Percentiles rank a stretch among this genome's conserved stretches.
These are phyloP conservation scores for Epizoanthus scotinus DNA, from an alignment of 92 coral and sea anemone species.

Conservation along the genomic window DNA sequence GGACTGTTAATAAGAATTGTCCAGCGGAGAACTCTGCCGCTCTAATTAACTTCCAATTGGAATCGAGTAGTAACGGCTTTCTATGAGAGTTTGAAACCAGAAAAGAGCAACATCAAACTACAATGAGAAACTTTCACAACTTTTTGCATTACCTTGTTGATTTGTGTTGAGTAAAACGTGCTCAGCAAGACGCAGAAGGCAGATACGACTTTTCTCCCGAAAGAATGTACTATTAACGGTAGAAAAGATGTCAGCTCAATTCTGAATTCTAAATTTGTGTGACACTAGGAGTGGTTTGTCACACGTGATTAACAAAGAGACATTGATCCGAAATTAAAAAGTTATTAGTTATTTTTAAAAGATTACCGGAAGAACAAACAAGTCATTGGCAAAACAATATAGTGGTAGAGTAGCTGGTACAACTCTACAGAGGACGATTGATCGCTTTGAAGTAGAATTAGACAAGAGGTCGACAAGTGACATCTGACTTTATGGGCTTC, in stretches of 20 bases:
- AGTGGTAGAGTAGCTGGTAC: slow-evolving; percentile 8
- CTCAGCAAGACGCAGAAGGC: neutral
- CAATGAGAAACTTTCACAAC: neutral
- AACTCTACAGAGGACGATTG: neutral
- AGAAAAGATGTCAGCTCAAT: slow-evolving; percentile 16
- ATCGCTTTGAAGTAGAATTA: slow-evolving; percentile 13
- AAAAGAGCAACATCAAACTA: neutral
- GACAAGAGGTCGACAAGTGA: slow-evolving; percentile 32
- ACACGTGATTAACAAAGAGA: slow-evolving; percentile 69
- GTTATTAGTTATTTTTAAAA: slow-evolving; percentile 82
- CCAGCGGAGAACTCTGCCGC: slow-evolving; percentile 16
- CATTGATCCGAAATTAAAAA: slow-evolving; percentile 94
- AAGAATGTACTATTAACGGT: slow-evolving; percentile 42
- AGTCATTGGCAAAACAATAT: slow-evolving; percentile 49
- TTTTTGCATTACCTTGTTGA: slow-evolving; percentile 15
- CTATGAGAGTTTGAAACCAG: neutral
- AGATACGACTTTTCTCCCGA: slow-evolving; percentile 25
- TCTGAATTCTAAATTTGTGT: neutral
- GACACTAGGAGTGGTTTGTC: slow-evolving; percentile 63
- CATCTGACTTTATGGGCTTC: slow-evolving; percentile 11
- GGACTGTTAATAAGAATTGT: slow-evolving; percentile 9
- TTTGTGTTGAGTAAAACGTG: slow-evolving; percentile 6
- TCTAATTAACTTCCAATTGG: slow-evolving; percentile 14
- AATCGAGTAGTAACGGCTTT: neutral
- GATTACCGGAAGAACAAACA: slow-evolving; percentile 80